Evolutionary conservation across 2,888 invertebrate species (phyloP), one percentile per base, ranked within the genome.

Genomic region (Synergus itoensis): DNA sequence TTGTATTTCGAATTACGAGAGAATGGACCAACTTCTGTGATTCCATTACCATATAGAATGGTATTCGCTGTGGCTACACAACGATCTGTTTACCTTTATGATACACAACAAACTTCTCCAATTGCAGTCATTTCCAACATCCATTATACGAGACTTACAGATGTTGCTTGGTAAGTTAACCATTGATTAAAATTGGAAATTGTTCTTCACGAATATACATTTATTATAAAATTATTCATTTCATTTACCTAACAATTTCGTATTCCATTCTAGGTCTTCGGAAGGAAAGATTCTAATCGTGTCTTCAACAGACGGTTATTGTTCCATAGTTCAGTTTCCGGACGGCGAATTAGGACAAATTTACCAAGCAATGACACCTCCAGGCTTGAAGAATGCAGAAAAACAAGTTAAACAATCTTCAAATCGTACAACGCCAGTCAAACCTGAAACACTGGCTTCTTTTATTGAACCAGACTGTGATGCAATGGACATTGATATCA

Each of bases 31-130:
- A 86, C 89, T 11, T 91, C 95, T 1, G 90, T 94, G 16, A 92
- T 96, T 83, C 92, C 94, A 14, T 91, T 96, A 63, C 95, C 96
- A 1, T 97, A 96, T 90, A 94, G 99, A 81, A 94, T 97, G 93
- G 93, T 99, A 79, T 97, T 98, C 91, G 99, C 99, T 0, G 96
- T 99, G 16, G 98, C 97, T 28, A 98, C 99, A 1, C 96, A 96
- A 86, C 96, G 96, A 87, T 95, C 97, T 41, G 95, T 99, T 48
- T 93, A 97, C 79, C 93, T 98, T 62, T 98, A 97, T 89, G 98
- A 98, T 89, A 98, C 98, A 0, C 97, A 98, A 91, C 97, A 97
- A 89, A 90, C 93, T 4, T 93, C 94, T 57, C 98, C 98, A 0
- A 95, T 98, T 92, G 97, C 95, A 0, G 93, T 95, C 77, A 94